Base-by-base conservation (phyloP, 1,140 invertebrate species). In the Tetraneura akinire region DNA sequence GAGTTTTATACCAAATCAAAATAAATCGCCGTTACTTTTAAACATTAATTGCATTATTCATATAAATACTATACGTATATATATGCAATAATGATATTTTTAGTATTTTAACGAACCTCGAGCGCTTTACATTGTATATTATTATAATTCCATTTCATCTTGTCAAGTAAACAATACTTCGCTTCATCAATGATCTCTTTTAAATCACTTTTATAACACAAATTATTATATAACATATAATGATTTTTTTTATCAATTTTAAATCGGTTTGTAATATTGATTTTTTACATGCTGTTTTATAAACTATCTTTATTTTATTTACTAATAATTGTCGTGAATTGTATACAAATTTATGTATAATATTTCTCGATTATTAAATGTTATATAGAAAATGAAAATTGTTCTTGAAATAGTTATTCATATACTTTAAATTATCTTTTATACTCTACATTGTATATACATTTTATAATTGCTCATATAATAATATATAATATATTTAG, bases 111-210 rank as follows among this genome's bases (percentile, higher is more conserved):
- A 3, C 23, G 26, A 13, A 14, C 23, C 18, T 32, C 9, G 18
- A 9, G 18, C 60, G 13, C 23, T 26, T 4, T 57, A 26, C 11
- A 18, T 32, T 10, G 4, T 32, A 62, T 32, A 62, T 26, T 18
- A 16, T 9, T 37, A 62, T 16, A 0, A 6, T 32, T 62, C n/a
- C 18, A 18, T 62, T 62, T 32, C 29, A 14, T 32, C 9, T n/a
- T 3, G 26, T 23, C 14, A 3, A 47, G 13, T 71, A 29, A 23
- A 71, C 26, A 21, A 9, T 14, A 3, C 49, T 73, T 73, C 49
- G 26, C 70, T 73, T 73, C 49, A 1, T 51, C 47, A 73, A 73
- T 73, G 70, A 73, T 73, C 70, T 73, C 70, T 55, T 71, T 71
- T 71, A 21, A 55, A 51, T 51, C 4, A 18, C 2, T 55, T 55